Evolutionary conservation across 2,113 vertebrate species (phyloP).

Genomic region (Zapornia atra): DNA sequence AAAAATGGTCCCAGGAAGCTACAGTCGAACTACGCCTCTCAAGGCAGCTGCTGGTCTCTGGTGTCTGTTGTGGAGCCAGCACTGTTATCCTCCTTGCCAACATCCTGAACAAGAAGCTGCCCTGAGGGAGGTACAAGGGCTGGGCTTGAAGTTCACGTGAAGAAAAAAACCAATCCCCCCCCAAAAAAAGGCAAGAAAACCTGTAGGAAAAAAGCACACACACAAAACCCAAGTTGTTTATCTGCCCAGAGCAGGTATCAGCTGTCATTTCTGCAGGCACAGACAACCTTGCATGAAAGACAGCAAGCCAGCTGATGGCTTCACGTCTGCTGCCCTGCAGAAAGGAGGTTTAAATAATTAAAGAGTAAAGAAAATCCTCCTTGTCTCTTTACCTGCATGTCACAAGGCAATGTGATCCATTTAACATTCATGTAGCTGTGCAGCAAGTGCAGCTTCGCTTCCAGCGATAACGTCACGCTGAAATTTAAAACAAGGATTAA

Average conservation of each 20-base stretch:
- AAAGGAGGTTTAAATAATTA: background rate
- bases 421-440: constrained; percentile 96
- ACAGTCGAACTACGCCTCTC: rapidly evolving
- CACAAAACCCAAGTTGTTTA: rapidly evolving
- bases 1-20: background rate
- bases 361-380: background rate
- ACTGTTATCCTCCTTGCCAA: rapidly evolving
- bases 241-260: background rate
- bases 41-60: background rate
- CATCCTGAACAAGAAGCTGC: too few relatives aligned
- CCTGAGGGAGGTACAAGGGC: rapidly evolving
- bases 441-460: constrained; percentile 92
- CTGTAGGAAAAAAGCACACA: background rate
- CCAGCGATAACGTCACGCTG: constrained; percentile 91
- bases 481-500: background rate
- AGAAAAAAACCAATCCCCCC: background rate
- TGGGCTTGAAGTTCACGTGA: rapidly evolving
- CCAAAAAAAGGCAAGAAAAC: rapidly evolving
- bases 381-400: constrained; percentile 76
- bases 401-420: constrained; percentile 91
- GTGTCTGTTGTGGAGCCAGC: background rate
- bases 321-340: background rate
- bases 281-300: background rate
- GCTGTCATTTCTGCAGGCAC: background rate
- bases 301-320: too few relatives aligned